These are phyloP conservation scores for Orius insidiosus DNA, from an alignment of 1,140 invertebrate species.

Conservation along the genomic window DNA sequence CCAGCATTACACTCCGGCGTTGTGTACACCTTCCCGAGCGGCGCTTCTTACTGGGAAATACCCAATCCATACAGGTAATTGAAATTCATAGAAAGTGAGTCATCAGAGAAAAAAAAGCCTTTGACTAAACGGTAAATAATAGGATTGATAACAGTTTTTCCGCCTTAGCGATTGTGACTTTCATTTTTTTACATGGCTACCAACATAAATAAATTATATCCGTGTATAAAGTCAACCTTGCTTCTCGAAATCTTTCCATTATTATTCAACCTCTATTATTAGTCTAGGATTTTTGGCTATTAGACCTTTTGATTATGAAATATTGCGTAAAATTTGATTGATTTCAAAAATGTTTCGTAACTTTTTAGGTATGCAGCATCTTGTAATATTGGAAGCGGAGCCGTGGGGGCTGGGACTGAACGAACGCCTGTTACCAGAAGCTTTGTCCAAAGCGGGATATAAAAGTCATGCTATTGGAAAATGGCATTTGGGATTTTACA, in stretches of 20 bases:
- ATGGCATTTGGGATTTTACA: slow-evolving; percentile 67
- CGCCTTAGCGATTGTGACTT: too few relatives aligned
- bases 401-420: slow-evolving; percentile 53
- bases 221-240: too few relatives aligned
- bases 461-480: slow-evolving; percentile 74
- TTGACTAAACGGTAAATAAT: too few relatives aligned
- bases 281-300: too few relatives aligned
- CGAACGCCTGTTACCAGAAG: slow-evolving; percentile 54
- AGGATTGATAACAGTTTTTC: too few relatives aligned
- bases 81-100: neutral
- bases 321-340: neutral
- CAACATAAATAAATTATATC: too few relatives aligned
- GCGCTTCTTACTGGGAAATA: slow-evolving; percentile 38
- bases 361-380: slow-evolving; percentile 56
- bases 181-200: too few relatives aligned
- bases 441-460: slow-evolving; percentile 59
- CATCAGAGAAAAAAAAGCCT: neutral
- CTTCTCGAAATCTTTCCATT: neutral
- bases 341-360: neutral
- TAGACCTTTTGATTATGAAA: neutral
- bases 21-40: slow-evolving; percentile 36
- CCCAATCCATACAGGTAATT: slow-evolving; percentile 32
- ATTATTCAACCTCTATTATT: neutral
- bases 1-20: slow-evolving; percentile 32
- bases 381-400: slow-evolving; percentile 51